These are phyloP conservation scores for Drosophila leontia DNA, from an alignment of 1,140 invertebrate genomes.

Conservation along the genomic window DNA sequence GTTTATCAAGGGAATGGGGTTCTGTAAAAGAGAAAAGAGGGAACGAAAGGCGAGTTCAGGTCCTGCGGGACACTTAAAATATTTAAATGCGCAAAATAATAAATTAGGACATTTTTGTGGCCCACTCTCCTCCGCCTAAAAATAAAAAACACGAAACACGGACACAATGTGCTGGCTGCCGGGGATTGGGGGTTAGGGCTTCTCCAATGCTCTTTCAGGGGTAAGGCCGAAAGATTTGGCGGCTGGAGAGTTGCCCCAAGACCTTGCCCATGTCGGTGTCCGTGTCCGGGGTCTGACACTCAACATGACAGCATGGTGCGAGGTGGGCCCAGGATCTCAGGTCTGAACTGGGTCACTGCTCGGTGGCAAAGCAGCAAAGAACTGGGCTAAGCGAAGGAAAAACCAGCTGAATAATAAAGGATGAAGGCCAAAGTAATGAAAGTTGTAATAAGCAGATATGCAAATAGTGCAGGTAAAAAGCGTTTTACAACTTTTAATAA, in stretches of 20 bases:
- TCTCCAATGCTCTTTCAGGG: background rate
- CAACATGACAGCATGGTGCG: conserved; percentile 57
- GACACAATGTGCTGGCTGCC: conserved; percentile 21
- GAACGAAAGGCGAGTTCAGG: conserved; percentile 44
- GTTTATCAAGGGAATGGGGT: conserved; percentile 55
- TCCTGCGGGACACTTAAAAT: conserved; percentile 81
- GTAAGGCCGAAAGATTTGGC: conserved; percentile 15
- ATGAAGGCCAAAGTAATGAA: conserved; percentile 27
- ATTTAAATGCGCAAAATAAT: conserved; percentile 84
- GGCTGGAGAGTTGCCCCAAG: conserved; percentile 20
- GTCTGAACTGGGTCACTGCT: conserved; percentile 41
- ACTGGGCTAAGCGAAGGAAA: conserved; percentile 4
- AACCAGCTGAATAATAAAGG: conserved; percentile 48
- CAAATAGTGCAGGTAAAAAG: background rate
- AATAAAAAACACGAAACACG: conserved; percentile 56
- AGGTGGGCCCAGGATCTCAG: conserved; percentile 13
- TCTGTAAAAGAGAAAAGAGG: background rate
- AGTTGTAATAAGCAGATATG: background rate
- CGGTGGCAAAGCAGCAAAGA: background rate
- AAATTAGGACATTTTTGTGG: conserved; percentile 75
- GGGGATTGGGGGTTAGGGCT: background rate
- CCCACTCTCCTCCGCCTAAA: background rate
- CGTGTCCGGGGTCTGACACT: conserved; percentile 55
- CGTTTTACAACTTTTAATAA: background rate
- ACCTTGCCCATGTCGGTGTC: conserved; percentile 30